Base-by-base conservation (phyloP, 2,888 invertebrate species). In the Heteropelma amictum region DNA sequence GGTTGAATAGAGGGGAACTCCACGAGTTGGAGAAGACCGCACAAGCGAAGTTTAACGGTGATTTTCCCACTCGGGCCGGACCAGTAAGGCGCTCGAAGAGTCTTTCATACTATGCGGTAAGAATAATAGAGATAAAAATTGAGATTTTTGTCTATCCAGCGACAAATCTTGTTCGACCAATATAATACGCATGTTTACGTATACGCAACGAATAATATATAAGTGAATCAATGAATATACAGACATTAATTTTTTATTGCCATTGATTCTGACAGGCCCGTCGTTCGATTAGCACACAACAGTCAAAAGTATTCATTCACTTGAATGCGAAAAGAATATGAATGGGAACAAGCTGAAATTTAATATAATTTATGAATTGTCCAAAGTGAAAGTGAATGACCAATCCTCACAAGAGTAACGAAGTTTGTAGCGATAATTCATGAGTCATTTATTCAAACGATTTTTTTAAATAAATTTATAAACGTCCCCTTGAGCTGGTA, bases 21-120 rank as follows among this genome's bases (percentile, higher is more conserved):
- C 35, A 42, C 45, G 49, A 60, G 61, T 67, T 54, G 64, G 47
- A 47, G 53, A 49, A 58, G 64, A 54, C 19, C 65, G 60, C 60
- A 38, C 47, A 33, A 54, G 49, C 33, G 56, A 51, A 64, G 60
- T 45, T n/a, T 87, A 87, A 87, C 87, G 87, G 87, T 87, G 84
- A 81, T 82, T 80, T 78, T 76, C 76, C 78, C 79, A 76, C 77
- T 80, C 64, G 64, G 69, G 35, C 65, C 56, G 56, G 65, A 54
- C 65, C 54, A 42, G 45, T 54, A 17, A 67, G 65, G n/a, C 47
- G 35, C 54, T 26, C 35, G 10, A n/a, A 45, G 45, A 54, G 35
- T 54, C 28, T 33, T n/a, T n/a, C n/a, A n/a, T 51, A 51, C 38
- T 40, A 38, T 40, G 35, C 40, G 12, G 30, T 30, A 14, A 53